Conservation (phyloP, 2,888 invertebrate genomes). For the Tanytarsus gracilentus region DNA sequence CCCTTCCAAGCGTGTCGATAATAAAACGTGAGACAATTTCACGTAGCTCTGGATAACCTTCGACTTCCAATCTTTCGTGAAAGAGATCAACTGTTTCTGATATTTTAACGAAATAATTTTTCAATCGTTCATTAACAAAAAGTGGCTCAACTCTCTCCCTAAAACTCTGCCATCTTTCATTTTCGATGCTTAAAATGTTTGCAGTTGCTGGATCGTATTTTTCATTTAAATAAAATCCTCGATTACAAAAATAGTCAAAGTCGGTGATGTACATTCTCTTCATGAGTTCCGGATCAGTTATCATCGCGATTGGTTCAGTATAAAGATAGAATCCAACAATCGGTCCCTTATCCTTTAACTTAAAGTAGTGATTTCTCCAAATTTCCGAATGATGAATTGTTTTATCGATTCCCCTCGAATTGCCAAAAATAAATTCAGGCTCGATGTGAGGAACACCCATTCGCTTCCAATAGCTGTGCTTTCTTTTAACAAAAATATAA, state of each 20-base stretch:
- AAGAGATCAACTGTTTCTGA: too few species aligned
- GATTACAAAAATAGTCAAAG: slow-evolving; percentile 21
- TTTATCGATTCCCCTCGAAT: slow-evolving; percentile 23
- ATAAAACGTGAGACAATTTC: too few species aligned
- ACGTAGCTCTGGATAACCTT: too few species aligned
- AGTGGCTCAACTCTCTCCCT: slow-evolving; percentile 31
- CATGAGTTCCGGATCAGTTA: slow-evolving; percentile 30
- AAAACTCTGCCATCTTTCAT: slow-evolving; percentile 31
- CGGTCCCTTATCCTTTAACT: slow-evolving; percentile 28
- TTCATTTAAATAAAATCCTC: slow-evolving; percentile 30
- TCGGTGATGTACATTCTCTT: slow-evolving; percentile 31
- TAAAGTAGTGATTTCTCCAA: slow-evolving; percentile 28
- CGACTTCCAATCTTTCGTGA: too few species aligned
- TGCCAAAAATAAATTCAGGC: slow-evolving; percentile 31
- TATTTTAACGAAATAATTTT: slow-evolving; percentile 34
- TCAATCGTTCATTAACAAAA: slow-evolving; percentile 34
- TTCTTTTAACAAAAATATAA: too few species aligned
- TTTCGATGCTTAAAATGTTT: slow-evolving; percentile 31
- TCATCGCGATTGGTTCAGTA: slow-evolving; percentile 29
- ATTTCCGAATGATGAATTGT: neutral
- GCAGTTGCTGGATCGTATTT: slow-evolving; percentile 31
- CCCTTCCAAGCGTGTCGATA: too few species aligned
- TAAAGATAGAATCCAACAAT: slow-evolving; percentile 30
- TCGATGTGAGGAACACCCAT: slow-evolving; percentile 30
- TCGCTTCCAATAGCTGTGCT: slow-evolving; percentile 29